phyloP scores from a whole-genome alignment of 2,888 invertebrate species.

The Drosophila acutilabella region DNA sequence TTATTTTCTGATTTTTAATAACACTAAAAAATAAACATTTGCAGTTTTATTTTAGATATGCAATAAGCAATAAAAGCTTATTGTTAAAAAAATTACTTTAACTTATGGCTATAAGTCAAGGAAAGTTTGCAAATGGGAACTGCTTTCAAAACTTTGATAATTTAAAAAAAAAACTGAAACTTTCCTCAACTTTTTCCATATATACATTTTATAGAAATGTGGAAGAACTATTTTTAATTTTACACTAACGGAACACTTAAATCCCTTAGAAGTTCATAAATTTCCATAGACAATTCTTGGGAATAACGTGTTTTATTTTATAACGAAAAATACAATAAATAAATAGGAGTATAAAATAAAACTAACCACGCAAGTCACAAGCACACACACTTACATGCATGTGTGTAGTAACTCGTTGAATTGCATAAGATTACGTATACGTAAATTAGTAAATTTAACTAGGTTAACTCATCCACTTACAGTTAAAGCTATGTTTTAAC shows the following conservation, averaged over 20 bases:
- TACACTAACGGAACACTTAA: too few species aligned
- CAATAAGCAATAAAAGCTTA: too few species aligned
- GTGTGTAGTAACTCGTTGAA: slow-evolving; percentile 18
- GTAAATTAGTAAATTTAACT: slow-evolving; percentile 42
- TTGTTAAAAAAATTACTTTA: too few species aligned
- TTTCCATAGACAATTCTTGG: neutral
- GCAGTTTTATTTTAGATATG: too few species aligned
- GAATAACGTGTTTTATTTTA: slow-evolving; percentile 42
- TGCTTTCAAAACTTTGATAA: too few species aligned
- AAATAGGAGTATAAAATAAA: slow-evolving; percentile 54
- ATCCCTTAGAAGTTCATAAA: neutral
- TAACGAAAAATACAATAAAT: slow-evolving; percentile 58
- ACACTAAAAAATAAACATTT: too few species aligned
- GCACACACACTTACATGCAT: slow-evolving; percentile 16
- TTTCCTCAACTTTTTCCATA: too few species aligned
- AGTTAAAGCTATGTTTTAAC: slow-evolving; percentile 28
- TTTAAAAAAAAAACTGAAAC: too few species aligned
- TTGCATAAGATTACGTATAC: slow-evolving; percentile 42
- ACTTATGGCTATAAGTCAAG: too few species aligned
- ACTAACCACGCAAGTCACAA: slow-evolving; percentile 54
- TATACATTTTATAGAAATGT: too few species aligned
- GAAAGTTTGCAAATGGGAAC: too few species aligned
- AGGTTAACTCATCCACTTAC: slow-evolving; percentile 51
- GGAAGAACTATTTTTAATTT: too few species aligned
- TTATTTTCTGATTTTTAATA: neutral